Conservation (phyloP, 1,140 invertebrate species). For the Harpegnathos saltator region DNA sequence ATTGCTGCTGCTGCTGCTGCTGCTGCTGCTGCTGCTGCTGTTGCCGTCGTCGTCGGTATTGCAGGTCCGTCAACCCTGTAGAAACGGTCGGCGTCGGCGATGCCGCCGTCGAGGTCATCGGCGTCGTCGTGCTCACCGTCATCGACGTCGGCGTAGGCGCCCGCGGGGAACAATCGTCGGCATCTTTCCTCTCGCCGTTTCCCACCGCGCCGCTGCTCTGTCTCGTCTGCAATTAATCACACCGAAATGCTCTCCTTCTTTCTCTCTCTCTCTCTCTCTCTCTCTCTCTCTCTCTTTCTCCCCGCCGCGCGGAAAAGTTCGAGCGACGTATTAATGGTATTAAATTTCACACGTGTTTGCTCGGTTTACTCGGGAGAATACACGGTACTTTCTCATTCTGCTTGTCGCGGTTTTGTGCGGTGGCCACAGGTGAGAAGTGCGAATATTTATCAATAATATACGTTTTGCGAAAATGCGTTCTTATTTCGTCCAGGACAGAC, state of each 20-base stretch:
- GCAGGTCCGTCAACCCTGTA: constrained; percentile 48
- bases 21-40: constrained; percentile 23
- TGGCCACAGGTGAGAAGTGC: too few relatives aligned
- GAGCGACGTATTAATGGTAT: too few relatives aligned
- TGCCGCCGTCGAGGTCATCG: constrained; percentile 51
- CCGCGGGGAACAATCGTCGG: constrained; percentile 77
- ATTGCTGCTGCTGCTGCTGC: constrained; percentile 27
- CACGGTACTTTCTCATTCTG: too few relatives aligned
- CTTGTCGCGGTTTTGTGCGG: too few relatives aligned
- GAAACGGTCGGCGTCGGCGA: constrained; percentile 40
- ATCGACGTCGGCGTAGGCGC: constrained; percentile 70
- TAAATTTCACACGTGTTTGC: too few relatives aligned
- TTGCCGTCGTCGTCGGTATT: constrained; percentile 34
- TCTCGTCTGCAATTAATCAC: constrained; percentile 80
- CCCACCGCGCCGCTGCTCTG: constrained; percentile 80
- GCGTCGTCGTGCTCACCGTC: constrained; percentile 48
- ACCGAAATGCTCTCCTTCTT: background rate
- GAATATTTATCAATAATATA: too few relatives aligned
- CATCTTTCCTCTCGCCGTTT: constrained; percentile 77
- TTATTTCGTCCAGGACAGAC: too few relatives aligned
- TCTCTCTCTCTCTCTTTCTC: too few relatives aligned
- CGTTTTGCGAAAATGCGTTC: too few relatives aligned
- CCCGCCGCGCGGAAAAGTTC: too few relatives aligned
- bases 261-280: too few relatives aligned
- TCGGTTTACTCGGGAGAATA: too few relatives aligned